Percentiles rank a stretch among this genome's conserved stretches.
Evolutionary conservation across 2,797 vertebrate genomes (phyloP).

Genomic region (Sarcoramphus papa): DNA sequence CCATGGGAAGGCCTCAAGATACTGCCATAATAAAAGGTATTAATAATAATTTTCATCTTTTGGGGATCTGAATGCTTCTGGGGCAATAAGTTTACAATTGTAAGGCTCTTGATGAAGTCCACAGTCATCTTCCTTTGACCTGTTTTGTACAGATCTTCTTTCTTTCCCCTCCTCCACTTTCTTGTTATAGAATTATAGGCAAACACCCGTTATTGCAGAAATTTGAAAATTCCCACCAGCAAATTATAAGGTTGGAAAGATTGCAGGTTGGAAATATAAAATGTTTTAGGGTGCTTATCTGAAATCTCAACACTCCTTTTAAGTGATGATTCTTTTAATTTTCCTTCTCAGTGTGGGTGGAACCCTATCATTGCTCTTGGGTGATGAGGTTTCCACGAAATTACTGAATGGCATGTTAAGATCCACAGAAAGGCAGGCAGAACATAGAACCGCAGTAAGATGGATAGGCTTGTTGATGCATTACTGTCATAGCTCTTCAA

Average conservation of each 20-base stretch:
- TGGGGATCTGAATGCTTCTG: neutral
- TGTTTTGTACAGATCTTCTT: neutral
- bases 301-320: neutral
- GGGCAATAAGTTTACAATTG: fast-evolving
- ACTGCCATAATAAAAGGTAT: neutral
- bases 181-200: neutral
- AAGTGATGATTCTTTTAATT: neutral
- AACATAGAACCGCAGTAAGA: neutral
- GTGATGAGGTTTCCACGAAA: neutral
- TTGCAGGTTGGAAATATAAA: neutral
- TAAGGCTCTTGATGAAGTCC: neutral
- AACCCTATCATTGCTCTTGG: neutral
- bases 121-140: neutral
- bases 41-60: neutral
- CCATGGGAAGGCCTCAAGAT: neutral
- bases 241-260: neutral
- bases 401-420: conserved; percentile 15
- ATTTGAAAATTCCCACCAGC: neutral
- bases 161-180: neutral
- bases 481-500: conserved; percentile 51
- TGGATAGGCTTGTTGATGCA: conserved; percentile 26
- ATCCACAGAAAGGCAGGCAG: neutral
- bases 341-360: neutral
- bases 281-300: neutral
- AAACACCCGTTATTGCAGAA: neutral